Conservation (phyloP, 2,797 vertebrate genomes). For the Calcarius lapponicus region DNA sequence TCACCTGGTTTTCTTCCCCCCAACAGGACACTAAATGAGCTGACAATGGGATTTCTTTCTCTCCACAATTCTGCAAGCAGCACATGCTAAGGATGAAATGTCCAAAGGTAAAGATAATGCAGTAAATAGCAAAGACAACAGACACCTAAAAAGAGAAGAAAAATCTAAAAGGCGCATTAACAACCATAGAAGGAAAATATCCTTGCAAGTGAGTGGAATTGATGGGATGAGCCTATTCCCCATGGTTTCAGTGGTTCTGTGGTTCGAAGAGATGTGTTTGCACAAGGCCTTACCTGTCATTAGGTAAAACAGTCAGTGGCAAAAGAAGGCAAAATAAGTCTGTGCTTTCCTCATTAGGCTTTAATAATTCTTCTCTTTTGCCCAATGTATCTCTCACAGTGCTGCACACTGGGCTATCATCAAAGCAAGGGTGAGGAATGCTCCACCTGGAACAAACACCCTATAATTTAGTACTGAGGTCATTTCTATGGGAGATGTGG, state of each 20-base stretch:
- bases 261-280: neutral
- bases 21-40: neutral
- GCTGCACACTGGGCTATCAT: neutral
- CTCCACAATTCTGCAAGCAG: neutral
- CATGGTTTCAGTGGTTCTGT: neutral
- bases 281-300: neutral
- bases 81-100: neutral
- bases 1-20: neutral
- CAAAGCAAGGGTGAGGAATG: constrained; percentile 40
- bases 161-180: neutral
- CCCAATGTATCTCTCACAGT: neutral
- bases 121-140: neutral
- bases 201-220: neutral
- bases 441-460: neutral
- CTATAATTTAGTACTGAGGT: constrained; percentile 24
- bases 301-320: neutral
- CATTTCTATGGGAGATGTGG: neutral
- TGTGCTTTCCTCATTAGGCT: neutral
- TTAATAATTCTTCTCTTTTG: constrained; percentile 11
- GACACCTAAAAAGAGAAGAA: neutral
- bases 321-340: neutral
- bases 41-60: neutral
- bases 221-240: neutral
- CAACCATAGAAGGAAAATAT: neutral
- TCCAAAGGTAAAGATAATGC: neutral